A percentile compares a stretch with the other conserved stretches of the same genome.
These are phyloP conservation scores for Harpalus rufipes DNA, from an alignment of 2,888 invertebrate species.

Conservation along the genomic window DNA sequence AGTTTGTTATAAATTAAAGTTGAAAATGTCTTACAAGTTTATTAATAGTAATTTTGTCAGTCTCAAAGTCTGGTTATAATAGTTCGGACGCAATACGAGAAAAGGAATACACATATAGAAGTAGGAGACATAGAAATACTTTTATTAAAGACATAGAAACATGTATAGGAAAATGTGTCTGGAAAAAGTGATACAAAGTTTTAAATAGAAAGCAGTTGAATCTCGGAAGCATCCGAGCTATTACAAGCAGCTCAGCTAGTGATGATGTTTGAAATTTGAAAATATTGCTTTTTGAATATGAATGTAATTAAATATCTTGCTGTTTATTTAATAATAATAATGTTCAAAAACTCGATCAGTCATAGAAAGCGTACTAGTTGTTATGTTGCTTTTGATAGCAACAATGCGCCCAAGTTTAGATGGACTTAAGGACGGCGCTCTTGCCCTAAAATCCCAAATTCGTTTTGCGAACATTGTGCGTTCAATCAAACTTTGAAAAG, in stretches of 20 bases:
- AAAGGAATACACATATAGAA: conserved; percentile 17
- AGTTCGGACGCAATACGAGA: conserved; percentile 39
- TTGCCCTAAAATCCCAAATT: conserved; percentile 49
- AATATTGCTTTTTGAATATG: conserved; percentile 66
- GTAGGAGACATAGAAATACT: not conserved
- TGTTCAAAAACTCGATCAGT: conserved; percentile 62
- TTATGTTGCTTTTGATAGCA: conserved; percentile 51
- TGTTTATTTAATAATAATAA: conserved; percentile 60
- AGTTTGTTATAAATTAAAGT: not conserved
- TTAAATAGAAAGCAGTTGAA: conserved; percentile 6
- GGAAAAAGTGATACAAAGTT: conserved; percentile 9
- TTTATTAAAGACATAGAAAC: not conserved
- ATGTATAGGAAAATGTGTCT: not conserved
- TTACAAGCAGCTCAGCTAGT: conserved; percentile 54
- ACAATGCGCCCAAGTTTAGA: conserved; percentile 46
- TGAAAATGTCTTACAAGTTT: conserved; percentile 33
- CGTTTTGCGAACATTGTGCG: conserved; percentile 41
- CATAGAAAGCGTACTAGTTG: conserved; percentile 66
- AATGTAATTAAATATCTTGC: conserved; percentile 47
- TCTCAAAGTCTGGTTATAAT: conserved; percentile 57
- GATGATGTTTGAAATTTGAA: conserved; percentile 52
- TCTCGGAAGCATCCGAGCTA: conserved; percentile 45
- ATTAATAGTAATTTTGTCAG: conserved; percentile 58
- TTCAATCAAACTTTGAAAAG: conserved; percentile 53
- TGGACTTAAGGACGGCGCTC: conserved; percentile 57